Conservation (phyloP, 2,797 vertebrate genomes). For the Pristis pectinata region DNA sequence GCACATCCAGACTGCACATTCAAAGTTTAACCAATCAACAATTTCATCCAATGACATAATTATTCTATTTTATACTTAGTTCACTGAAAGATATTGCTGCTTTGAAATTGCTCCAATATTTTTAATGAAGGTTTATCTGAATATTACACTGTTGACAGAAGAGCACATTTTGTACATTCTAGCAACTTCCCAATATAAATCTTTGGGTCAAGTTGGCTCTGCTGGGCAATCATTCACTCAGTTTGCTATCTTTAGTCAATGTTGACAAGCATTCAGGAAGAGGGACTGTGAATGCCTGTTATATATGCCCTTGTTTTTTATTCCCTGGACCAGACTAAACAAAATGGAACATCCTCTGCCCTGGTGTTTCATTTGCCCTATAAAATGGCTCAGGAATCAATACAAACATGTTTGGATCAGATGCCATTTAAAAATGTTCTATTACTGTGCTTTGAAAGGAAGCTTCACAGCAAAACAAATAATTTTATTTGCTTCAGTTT, state of each 20-base stretch:
- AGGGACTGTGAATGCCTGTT: not conserved
- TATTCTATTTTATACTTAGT: not conserved
- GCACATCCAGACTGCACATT: not conserved
- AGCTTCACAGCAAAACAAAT: not conserved
- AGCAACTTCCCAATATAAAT: not conserved
- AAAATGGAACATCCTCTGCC: not conserved
- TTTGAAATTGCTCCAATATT: not conserved
- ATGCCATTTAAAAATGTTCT: not conserved
- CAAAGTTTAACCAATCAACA: not conserved
- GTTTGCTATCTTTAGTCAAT: not conserved
- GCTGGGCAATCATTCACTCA: not conserved
- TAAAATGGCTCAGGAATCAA: not conserved
- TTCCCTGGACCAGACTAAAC: not conserved
- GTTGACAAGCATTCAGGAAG: not conserved
- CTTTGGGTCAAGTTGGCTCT: not conserved
- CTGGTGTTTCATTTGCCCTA: not conserved
- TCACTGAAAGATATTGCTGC: not conserved
- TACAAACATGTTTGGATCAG: not conserved
- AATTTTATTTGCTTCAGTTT: not conserved
- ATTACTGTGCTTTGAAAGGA: not conserved
- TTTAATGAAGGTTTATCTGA: not conserved
- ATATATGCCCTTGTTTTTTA: not conserved
- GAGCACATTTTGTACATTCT: not conserved
- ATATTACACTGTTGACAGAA: not conserved
- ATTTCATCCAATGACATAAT: not conserved